Conservation (phyloP, 2,113 vertebrate species). For the Vidua macroura region DNA sequence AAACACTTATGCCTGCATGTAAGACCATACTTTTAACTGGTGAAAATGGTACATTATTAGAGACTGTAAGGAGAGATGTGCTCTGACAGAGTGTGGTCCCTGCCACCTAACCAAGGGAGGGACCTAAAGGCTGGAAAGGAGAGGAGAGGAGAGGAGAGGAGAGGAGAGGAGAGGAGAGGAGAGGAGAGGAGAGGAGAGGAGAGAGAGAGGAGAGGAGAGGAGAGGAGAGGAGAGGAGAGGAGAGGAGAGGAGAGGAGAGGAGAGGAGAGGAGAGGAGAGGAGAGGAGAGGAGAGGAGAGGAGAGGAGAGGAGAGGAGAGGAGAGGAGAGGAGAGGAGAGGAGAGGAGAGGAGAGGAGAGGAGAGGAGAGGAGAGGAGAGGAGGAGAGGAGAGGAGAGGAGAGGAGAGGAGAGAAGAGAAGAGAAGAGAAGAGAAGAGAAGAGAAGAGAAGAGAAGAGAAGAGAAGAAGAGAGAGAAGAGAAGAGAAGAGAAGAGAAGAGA, state of each 20-base stretch:
- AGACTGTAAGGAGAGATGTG: neutral
- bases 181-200: neutral
- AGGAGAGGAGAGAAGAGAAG: too few relatives aligned
- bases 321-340: neutral
- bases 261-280: neutral
- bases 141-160: neutral
- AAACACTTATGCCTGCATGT: neutral
- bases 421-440: too few relatives aligned
- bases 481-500: too few relatives aligned
- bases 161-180: neutral
- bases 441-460: too few relatives aligned
- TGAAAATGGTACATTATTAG: neutral
- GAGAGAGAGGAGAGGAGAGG: neutral
- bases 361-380: neutral
- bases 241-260: neutral
- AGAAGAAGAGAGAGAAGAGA: neutral
- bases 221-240: neutral
- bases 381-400: neutral
- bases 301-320: neutral
- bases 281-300: neutral
- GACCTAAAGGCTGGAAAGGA: too few relatives aligned
- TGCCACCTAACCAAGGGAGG: too few relatives aligned
- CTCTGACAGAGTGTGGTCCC: neutral
- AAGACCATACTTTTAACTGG: neutral
- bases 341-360: neutral